These are phyloP conservation scores for Ochotona princeps DNA, from an alignment of 2,113 vertebrate species.

Conservation along the genomic window DNA sequence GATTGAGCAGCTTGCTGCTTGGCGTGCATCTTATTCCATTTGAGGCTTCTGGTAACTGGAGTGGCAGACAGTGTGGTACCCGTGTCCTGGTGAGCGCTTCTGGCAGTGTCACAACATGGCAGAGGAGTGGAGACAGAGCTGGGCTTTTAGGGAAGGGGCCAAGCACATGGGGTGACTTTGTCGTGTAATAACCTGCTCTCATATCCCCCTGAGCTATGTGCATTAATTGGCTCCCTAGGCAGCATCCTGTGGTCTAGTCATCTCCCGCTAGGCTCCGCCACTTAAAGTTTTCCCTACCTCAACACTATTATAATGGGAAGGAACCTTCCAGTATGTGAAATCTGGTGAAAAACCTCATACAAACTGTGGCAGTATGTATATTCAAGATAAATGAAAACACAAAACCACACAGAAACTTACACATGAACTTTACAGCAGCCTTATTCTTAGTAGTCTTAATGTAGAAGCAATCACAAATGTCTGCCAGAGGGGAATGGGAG, in stretches of 20 bases:
- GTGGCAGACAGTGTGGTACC: neutral
- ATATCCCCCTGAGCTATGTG: neutral
- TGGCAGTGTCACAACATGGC: neutral
- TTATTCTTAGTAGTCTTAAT: neutral
- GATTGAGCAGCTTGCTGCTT: no score
- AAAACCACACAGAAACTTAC: neutral
- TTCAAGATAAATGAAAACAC: neutral
- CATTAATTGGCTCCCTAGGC: neutral
- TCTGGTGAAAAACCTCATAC: neutral
- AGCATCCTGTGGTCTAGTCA: neutral
- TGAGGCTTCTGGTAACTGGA: neutral
- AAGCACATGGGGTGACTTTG: no score
- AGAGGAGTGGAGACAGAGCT: neutral
- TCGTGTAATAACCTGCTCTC: neutral
- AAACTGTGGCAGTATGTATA: neutral
- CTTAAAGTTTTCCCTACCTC: neutral
- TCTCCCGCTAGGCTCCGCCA: neutral
- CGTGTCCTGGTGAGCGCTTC: neutral
- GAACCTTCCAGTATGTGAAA: neutral
- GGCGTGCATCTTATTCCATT: no score
- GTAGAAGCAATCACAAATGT: neutral
- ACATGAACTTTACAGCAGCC: neutral
- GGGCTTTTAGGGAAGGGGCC: no score
- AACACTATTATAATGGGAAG: neutral
- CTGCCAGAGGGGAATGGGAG: neutral